A percentile compares a stretch with the other conserved stretches of the same genome.
phyloP scores from a whole-genome alignment of 2,888 invertebrate genomes.

The Drosophila mimica region DNA sequence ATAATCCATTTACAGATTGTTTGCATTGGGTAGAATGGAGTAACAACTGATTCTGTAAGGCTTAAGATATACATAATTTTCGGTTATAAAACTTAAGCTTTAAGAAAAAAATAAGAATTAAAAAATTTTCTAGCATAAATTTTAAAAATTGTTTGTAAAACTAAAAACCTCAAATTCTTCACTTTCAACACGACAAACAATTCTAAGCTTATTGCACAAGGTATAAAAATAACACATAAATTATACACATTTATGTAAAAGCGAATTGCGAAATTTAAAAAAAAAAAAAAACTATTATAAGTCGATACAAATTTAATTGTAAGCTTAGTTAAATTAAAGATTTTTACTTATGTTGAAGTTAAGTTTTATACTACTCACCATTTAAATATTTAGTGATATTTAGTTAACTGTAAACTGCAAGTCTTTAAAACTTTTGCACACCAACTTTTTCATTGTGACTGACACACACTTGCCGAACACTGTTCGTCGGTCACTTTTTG shows the following conservation, averaged over 20 bases:
- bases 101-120: background rate
- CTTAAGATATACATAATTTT: background rate
- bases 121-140: background rate
- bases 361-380: slow-evolving; percentile 24
- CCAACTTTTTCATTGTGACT: background rate
- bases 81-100: background rate
- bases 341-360: background rate
- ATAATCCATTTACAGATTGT: background rate
- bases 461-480: slow-evolving; percentile 36
- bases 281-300: background rate
- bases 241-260: background rate
- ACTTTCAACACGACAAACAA: background rate
- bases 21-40: background rate
- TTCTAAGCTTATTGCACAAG: background rate
- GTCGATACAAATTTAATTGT: too few relatives aligned
- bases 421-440: slow-evolving; percentile 3
- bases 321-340: background rate
- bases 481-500: slow-evolving; percentile 15
- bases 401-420: background rate
- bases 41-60: too few relatives aligned
- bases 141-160: background rate
- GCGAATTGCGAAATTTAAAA: background rate
- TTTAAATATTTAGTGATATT: background rate
- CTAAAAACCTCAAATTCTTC: background rate
- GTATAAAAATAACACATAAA: background rate